Conservation (phyloP, 2,888 invertebrate genomes). For the Cephus pulcher region DNA sequence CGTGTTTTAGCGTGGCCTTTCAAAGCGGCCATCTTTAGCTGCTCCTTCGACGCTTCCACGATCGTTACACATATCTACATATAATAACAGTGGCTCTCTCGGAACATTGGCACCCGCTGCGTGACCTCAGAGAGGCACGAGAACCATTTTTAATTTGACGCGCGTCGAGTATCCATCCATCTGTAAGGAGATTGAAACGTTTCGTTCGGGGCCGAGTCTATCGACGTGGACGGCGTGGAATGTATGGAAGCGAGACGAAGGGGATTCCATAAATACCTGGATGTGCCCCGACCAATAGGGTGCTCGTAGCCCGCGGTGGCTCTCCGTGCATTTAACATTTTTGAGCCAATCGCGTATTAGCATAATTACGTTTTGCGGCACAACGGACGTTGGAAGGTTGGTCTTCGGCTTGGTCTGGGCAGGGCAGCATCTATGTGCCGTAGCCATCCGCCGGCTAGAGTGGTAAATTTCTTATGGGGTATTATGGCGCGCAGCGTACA, state of each 20-base stretch:
- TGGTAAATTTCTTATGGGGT: constrained; percentile 61
- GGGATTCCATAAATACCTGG: constrained; percentile 55
- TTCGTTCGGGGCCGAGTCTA: constrained; percentile 15
- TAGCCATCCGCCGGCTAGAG: constrained; percentile 29
- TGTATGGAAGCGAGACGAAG: constrained; percentile 23
- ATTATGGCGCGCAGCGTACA: constrained; percentile 55
- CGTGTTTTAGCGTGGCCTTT: constrained; percentile 25
- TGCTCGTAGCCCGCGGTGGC: constrained; percentile 57
- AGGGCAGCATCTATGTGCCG: neutral
- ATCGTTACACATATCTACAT: neutral
- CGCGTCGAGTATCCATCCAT: neutral
- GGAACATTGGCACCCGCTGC: neutral
- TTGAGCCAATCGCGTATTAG: constrained; percentile 65
- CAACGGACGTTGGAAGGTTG: constrained; percentile 24
- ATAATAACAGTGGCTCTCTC: neutral
- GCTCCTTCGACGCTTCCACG: constrained; percentile 17
- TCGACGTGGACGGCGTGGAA: neutral
- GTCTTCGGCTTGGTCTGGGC: constrained; percentile 1
- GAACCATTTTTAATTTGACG: neutral
- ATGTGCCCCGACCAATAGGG: constrained; percentile 15
- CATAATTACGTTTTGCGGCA: constrained; percentile 63
- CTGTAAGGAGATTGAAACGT: constrained; percentile 50
- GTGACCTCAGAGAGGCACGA: neutral
- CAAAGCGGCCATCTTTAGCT: constrained; percentile 26
- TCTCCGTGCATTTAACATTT: constrained; percentile 59